A percentile compares a stretch with the other conserved stretches of the same genome.
Evolutionary conservation across 2,888 invertebrate genomes (phyloP).

Genomic region (Pegoplata infirma): DNA sequence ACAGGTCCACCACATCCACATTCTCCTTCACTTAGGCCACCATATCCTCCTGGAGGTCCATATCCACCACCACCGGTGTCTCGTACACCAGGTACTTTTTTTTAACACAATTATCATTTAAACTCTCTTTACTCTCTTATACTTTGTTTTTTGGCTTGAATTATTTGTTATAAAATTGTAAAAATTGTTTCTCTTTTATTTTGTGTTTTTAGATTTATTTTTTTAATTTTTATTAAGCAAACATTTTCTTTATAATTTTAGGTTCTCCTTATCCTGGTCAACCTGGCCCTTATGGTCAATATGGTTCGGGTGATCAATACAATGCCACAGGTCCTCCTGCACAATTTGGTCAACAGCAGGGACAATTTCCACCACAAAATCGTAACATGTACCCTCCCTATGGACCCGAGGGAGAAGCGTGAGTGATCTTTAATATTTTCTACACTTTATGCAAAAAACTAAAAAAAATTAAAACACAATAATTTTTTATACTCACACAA

Average conservation of each 20-base stretch:
- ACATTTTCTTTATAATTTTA: constrained; percentile 60
- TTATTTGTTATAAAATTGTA: constrained; percentile 46
- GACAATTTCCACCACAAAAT: constrained; percentile 83
- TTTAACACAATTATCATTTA: constrained; percentile 57
- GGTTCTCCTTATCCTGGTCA: constrained; percentile 82
- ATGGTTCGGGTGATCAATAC: constrained; percentile 82
- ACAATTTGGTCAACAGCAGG: constrained; percentile 81
- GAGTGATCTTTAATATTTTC: constrained; percentile 69
- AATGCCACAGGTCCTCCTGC: constrained; percentile 80
- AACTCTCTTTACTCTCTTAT: constrained; percentile 26
- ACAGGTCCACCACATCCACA: constrained; percentile 66
- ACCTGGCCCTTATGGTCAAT: constrained; percentile 83
- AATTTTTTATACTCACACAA: constrained; percentile 24
- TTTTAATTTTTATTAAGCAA: not conserved
- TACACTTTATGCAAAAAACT: constrained; percentile 47
- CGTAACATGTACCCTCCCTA: constrained; percentile 90
- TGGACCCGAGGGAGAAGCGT: constrained; percentile 85
- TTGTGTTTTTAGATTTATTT: not conserved
- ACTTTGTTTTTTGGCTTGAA: constrained; percentile 41
- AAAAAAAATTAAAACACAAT: constrained; percentile 17
- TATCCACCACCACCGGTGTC: constrained; percentile 75
- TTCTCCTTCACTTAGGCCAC: constrained; percentile 64
- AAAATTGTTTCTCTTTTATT: constrained; percentile 29
- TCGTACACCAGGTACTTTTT: constrained; percentile 78
- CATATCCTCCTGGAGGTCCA: constrained; percentile 70